A percentile compares a stretch with the other conserved stretches of the same genome.
Evolutionary conservation across 2,113 vertebrate genomes (phyloP).

Genomic region (Carettochelys insculpta): DNA sequence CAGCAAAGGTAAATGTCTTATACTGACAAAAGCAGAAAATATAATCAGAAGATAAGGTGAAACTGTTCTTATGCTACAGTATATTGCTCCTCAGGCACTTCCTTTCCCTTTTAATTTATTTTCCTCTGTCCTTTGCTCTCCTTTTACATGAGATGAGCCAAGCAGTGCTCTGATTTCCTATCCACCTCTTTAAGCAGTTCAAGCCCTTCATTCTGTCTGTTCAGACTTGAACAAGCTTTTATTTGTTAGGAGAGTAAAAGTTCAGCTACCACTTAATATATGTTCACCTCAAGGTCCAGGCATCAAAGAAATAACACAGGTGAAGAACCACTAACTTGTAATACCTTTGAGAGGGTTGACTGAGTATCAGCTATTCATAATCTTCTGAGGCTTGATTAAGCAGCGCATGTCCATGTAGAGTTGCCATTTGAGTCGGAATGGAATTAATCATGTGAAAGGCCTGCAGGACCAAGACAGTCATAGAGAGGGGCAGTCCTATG

Average conservation of each 20-base stretch:
- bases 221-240: background rate
- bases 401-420: background rate
- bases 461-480: background rate
- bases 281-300: background rate
- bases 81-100: background rate
- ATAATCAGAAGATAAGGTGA: background rate
- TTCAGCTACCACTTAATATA: background rate
- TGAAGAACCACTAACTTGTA: background rate
- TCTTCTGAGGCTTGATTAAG: background rate
- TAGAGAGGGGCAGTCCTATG: background rate
- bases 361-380: background rate
- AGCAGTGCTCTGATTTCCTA: background rate
- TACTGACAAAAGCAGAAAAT: background rate
- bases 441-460: background rate
- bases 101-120: background rate
- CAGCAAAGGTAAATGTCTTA: background rate
- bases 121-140: background rate
- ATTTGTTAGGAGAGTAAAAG: background rate
- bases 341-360: background rate
- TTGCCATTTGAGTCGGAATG: background rate
- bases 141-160: background rate
- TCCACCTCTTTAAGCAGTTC: background rate
- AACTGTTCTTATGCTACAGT: background rate
- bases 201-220: background rate
- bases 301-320: background rate